Evolutionary conservation across 2,888 invertebrate species (phyloP).

Genomic region (Drosophila cracens): DNA sequence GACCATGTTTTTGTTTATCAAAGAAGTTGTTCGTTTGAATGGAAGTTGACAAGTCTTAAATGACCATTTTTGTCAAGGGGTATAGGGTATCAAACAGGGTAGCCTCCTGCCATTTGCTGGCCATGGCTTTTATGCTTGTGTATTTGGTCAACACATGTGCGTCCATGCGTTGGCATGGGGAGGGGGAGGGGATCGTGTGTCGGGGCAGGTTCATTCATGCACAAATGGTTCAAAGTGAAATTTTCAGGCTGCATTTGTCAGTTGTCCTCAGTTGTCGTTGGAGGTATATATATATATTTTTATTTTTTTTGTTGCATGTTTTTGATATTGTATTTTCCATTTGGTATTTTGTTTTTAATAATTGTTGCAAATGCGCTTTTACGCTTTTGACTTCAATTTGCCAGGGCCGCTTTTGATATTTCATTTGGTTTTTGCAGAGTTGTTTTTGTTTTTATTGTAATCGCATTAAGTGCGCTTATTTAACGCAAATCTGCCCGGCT

Average conservation of each 20-base stretch:
- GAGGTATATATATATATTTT: background rate
- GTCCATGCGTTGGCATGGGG: constrained; percentile 15
- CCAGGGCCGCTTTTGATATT: constrained; percentile 73
- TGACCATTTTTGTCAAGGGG: background rate
- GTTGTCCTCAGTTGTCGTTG: constrained; percentile 51
- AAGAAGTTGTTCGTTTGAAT: background rate
- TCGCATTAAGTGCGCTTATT: constrained; percentile 84
- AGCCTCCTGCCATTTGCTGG: constrained; percentile 24
- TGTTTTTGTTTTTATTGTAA: constrained; percentile 68
- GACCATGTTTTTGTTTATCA: background rate
- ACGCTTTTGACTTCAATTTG: constrained; percentile 81
- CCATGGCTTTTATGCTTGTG: constrained; percentile 31
- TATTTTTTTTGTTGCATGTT: constrained; percentile 11
- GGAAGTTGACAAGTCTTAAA: background rate
- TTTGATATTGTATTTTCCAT: constrained; percentile 37
- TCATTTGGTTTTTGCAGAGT: constrained; percentile 53
- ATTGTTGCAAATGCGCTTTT: constrained; percentile 83
- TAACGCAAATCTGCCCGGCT: constrained; percentile 80
- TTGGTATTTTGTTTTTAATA: constrained; percentile 53
- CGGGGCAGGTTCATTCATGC: constrained; percentile 77
- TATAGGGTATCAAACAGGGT: constrained; percentile 6
- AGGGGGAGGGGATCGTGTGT: constrained; percentile 24
- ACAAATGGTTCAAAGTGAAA: constrained; percentile 82
- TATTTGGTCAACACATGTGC: constrained; percentile 48
- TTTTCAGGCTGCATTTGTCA: constrained; percentile 72